These are phyloP conservation scores for Nyleta sp. DNA, from an alignment of 2,888 invertebrate species.

Conservation along the genomic window DNA sequence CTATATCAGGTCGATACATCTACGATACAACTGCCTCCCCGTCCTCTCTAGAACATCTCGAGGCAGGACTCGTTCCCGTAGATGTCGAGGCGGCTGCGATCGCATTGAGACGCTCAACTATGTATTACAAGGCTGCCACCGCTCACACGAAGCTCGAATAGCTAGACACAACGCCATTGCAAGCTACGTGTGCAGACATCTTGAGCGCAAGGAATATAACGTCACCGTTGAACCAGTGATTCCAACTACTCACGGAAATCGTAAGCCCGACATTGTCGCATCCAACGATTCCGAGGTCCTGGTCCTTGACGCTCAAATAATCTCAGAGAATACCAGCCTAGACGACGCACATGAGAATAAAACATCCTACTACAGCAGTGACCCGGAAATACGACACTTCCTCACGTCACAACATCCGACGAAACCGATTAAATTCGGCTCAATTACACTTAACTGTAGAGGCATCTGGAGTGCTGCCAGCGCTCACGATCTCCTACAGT, in stretches of 20 bases:
- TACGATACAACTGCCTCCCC: background rate
- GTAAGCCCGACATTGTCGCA: constrained; percentile 75
- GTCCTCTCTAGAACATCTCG: constrained; percentile 61
- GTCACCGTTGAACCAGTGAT: background rate
- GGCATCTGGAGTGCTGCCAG: constrained; percentile 61
- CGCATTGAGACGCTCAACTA: constrained; percentile 73
- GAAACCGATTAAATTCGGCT: background rate
- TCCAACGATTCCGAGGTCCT: constrained; percentile 63
- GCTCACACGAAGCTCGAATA: constrained; percentile 76
- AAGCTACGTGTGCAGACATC: background rate
- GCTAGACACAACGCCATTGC: constrained; percentile 70
- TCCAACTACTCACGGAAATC: constrained; percentile 66
- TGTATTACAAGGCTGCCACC: constrained; percentile 71
- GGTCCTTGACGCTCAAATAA: constrained; percentile 71
- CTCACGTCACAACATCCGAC: constrained; percentile 71
- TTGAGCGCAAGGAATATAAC: background rate
- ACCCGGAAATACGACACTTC: background rate
- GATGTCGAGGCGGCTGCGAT: constrained; percentile 72
- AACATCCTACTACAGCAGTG: background rate
- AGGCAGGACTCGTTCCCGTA: constrained; percentile 49
- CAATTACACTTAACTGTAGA: constrained; percentile 46
- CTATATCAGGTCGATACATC: background rate
- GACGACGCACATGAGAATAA: background rate
- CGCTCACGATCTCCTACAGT: background rate
- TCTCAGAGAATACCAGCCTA: background rate